Evolutionary conservation across 30 jellyfish, hydroid and myxozoan genomes (phyloP).

Genomic region (Aurelia sp.): DNA sequence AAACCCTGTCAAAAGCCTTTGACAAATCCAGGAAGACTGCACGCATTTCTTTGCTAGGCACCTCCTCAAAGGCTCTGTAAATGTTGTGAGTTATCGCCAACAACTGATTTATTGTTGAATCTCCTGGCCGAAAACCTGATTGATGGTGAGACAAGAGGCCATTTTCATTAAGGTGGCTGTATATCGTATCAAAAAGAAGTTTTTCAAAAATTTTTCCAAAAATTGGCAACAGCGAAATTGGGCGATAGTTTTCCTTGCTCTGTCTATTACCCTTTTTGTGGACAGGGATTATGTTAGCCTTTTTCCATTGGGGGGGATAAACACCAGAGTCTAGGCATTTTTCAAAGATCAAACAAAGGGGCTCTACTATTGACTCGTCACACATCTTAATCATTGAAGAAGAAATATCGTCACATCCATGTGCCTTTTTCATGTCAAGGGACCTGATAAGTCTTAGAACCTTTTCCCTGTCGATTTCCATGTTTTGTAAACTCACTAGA

Average conservation of each 20-base stretch:
- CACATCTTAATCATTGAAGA: too few relatives aligned
- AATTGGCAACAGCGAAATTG: neutral
- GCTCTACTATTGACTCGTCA: neutral
- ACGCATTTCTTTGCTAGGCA: too few relatives aligned
- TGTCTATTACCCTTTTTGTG: too few relatives aligned
- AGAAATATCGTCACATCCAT: neutral
- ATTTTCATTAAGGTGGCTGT: neutral
- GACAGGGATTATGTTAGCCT: too few relatives aligned
- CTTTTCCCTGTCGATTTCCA: constrained; percentile 33
- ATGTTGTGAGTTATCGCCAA: too few relatives aligned
- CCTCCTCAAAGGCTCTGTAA: too few relatives aligned
- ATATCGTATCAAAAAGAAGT: neutral
- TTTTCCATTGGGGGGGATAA: neutral
- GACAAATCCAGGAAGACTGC: too few relatives aligned
- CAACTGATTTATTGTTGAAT: too few relatives aligned
- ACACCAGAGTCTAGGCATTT: neutral
- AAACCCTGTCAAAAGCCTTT: too few relatives aligned
- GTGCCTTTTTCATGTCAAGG: constrained; percentile 27
- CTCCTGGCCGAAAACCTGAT: too few relatives aligned
- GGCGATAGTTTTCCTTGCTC: neutral
- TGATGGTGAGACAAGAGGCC: neutral
- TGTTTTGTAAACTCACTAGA: constrained; percentile 23
- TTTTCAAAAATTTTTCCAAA: neutral
- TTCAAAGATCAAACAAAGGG: neutral
- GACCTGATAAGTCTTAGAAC: neutral